These are phyloP conservation scores for Lasaia peninsularis DNA, from an alignment of 1,140 invertebrate genomes.

Conservation along the genomic window DNA sequence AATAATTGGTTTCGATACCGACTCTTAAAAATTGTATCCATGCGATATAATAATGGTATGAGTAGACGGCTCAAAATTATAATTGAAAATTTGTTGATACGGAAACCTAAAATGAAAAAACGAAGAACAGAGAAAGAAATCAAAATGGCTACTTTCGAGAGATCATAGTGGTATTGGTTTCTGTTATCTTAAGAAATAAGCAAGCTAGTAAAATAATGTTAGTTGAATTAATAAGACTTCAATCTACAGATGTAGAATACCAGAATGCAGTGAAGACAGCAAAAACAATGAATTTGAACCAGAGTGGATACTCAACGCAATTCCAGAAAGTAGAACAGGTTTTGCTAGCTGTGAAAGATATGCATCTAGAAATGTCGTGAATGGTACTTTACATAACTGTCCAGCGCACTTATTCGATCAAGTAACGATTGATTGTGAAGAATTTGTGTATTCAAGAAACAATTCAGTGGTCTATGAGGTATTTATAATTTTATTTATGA, in stretches of 20 bases:
- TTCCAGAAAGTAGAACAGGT: conserved; percentile 30
- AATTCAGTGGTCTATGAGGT: conserved; percentile 68
- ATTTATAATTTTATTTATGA: conserved; percentile 21
- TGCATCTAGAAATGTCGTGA: conserved; percentile 17
- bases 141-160: no score
- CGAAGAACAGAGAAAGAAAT: no score
- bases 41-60: no score
- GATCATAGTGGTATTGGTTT: no score
- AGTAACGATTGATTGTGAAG: conserved; percentile 39
- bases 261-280: conserved; percentile 47
- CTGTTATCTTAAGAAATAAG: no score
- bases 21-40: no score
- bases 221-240: no score
- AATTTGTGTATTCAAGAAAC: conserved; percentile 50
- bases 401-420: conserved; percentile 40
- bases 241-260: conserved; percentile 19
- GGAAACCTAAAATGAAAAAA: no score
- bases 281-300: conserved; percentile 27
- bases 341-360: conserved; percentile 46
- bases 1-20: no score
- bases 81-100: no score
- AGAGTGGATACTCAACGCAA: conserved; percentile 43
- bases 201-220: no score
- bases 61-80: no score
- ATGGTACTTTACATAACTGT: conserved; percentile 42